A percentile compares a stretch with the other conserved stretches of the same genome.
phyloP scores from a whole-genome alignment of 1,140 invertebrate species.

The Olivierus martensii region DNA sequence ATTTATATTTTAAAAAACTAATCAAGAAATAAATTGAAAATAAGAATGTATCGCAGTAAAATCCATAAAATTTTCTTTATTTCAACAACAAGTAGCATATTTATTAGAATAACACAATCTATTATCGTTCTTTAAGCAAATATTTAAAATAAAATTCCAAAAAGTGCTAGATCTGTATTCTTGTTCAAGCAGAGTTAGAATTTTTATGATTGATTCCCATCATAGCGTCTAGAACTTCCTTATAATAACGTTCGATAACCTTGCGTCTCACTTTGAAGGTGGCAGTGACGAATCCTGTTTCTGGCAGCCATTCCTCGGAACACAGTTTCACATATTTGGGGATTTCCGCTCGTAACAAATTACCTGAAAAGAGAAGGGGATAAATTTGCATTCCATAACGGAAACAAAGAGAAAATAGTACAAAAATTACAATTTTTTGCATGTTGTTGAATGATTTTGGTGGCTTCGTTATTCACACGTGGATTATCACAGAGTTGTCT shows the following conservation, averaged over 20 bases:
- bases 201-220: background rate
- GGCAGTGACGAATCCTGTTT: slow-evolving; percentile 4
- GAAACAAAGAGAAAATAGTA: background rate
- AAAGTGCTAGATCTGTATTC: too few species aligned
- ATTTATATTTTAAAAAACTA: too few species aligned
- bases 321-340: slow-evolving; percentile 1
- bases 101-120: too few species aligned
- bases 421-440: slow-evolving; percentile 46
- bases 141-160: too few species aligned
- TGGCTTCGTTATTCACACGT: slow-evolving; percentile 59
- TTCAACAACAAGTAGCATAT: too few species aligned
- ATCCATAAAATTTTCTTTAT: too few species aligned
- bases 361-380: background rate
- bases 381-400: too few species aligned
- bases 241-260: slow-evolving; percentile 1
- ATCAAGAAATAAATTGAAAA: too few species aligned
- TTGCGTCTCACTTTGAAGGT: slow-evolving; percentile 3
- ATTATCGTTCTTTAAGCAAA: too few species aligned
- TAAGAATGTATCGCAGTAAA: too few species aligned
- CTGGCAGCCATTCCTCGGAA: slow-evolving; percentile 4
- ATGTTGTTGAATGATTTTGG: slow-evolving; percentile 60
- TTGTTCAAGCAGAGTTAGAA: too few species aligned
- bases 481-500: slow-evolving; percentile 59
- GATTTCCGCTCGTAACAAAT: slow-evolving; percentile 10
- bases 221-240: background rate